Base-by-base conservation (phyloP, 2,888 invertebrate species). In the Drosophila formosana region DNA sequence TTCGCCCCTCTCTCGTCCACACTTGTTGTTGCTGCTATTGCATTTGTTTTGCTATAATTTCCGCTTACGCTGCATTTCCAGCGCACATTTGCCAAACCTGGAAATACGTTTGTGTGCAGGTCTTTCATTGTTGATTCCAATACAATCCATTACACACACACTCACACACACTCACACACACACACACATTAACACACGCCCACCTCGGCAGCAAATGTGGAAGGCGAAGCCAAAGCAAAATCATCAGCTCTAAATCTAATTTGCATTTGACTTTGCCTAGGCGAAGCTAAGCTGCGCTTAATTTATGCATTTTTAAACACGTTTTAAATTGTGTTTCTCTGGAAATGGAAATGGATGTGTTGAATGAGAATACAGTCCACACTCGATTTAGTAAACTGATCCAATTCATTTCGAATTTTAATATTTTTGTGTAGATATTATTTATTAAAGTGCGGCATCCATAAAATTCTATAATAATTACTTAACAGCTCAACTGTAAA, bases 251-350 rank as follows among this genome's bases (percentile, higher is more conserved):
- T 7, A 41, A 41, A 18, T 13, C 11, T 8, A 69, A 79, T 87
- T 82, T 87, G 71, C 88, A 82, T 88, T 78, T 75, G 69, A 57
- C 63, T 82, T 70, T 61, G 81, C 69, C 64, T 37, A 37, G 37
- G 37, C 37, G 37, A 37, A 37, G 64, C 45, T 76, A 46, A 69
- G 69, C 67, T 66, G 65, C 60, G 56, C 65, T 85, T 84, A 85
- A 83, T 82, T 82, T 83, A 83, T 85, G 83, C 80, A 80, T 76
- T 75, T 85, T 78, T 69, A 78, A 85, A 80, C 83, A 80, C 82
- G 82, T 78, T 83, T 77, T 73, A 49, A 80, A 64, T 66, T 62
- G 58, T 73, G 55, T 69, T 55, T 52, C 45, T 56, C 13, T 49
- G 1, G 26, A 57, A 41, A 41, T 41, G 39, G 39, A 41, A 41